A percentile compares a stretch with the other conserved stretches of the same genome.
Conservation (phyloP, 92 coral and sea anemone species). For the Anthopleura xanthogrammica region DNA sequence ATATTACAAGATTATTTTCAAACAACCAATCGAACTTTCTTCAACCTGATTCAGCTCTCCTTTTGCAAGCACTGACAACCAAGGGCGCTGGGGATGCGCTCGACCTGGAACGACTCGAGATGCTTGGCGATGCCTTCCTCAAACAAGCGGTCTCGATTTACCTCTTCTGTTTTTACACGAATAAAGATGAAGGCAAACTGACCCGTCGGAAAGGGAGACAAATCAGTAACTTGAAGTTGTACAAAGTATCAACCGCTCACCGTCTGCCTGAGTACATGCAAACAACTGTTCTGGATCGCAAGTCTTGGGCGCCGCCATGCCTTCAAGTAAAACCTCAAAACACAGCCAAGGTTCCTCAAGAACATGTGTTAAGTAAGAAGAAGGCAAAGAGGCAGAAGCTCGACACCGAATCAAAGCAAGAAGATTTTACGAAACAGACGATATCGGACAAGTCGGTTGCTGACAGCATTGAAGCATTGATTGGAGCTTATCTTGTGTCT, state of each 20-base stretch:
- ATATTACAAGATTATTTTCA: conserved; percentile 37
- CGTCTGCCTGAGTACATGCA: conserved; percentile 67
- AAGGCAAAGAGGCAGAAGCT: not conserved
- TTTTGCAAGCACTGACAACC: conserved; percentile 83
- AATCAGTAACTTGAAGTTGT: conserved; percentile 81
- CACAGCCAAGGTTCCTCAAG: not conserved
- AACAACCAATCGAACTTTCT: not conserved
- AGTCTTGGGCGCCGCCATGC: conserved; percentile 73
- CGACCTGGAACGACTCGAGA: conserved; percentile 89
- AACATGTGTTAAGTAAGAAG: not conserved
- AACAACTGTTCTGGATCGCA: conserved; percentile 60
- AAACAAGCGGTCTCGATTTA: conserved; percentile 89
- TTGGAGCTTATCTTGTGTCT: conserved; percentile 84
- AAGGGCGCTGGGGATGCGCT: conserved; percentile 74
- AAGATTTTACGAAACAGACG: conserved; percentile 44
- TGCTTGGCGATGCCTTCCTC: conserved; percentile 97
- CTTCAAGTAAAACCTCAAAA: conserved; percentile 1
- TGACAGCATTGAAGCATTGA: conserved; percentile 90
- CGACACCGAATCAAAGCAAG: conserved; percentile 16
- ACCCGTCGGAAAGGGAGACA: conserved; percentile 71
- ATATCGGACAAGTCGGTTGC: conserved; percentile 94
- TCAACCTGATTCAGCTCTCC: conserved; percentile 53
- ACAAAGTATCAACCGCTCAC: conserved; percentile 55
- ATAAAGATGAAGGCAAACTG: conserved; percentile 91
- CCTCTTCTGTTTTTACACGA: conserved; percentile 63